Evolutionary conservation across 2,888 invertebrate species (phyloP).

Genomic region (Lobophora halterata): DNA sequence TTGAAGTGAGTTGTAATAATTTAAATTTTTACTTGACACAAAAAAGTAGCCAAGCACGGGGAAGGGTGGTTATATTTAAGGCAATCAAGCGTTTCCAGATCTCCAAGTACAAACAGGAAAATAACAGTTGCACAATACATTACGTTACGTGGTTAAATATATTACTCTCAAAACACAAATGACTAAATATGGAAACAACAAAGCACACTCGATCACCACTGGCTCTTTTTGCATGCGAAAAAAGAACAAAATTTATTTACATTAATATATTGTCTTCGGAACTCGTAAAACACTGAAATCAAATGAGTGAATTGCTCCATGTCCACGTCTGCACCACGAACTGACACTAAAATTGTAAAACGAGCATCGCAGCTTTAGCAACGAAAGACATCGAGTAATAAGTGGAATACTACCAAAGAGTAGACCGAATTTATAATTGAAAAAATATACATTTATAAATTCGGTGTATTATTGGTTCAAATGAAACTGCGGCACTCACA

Average conservation of each 20-base stretch:
- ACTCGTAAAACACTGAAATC: constrained; percentile 26
- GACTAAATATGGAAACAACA: no score
- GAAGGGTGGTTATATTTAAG: background rate
- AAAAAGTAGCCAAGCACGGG: background rate
- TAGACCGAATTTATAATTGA: constrained; percentile 49
- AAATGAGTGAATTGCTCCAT: constrained; percentile 50
- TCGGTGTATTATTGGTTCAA: constrained; percentile 56
- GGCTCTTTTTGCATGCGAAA: constrained; percentile 24
- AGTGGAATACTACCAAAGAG: constrained; percentile 53
- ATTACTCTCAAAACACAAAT: constrained; percentile 6
- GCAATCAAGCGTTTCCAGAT: constrained; percentile 9
- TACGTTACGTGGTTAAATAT: background rate
- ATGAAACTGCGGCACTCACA: constrained; percentile 82
- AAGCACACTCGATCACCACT: constrained; percentile 14
- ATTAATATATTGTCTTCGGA: constrained; percentile 7
- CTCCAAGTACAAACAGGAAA: constrained; percentile 5
- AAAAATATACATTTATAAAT: constrained; percentile 28
- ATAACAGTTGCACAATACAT: no score
- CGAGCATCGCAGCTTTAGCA: no score
- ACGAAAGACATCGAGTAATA: constrained; percentile 49
- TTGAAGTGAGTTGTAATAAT: background rate
- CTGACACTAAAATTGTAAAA: no score
- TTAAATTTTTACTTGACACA: background rate
- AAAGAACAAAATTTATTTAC: constrained; percentile 30
- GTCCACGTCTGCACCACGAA: no score